Evolutionary conservation across 2,113 vertebrate genomes (phyloP), one percentile per base, ranked within the genome.

Genomic region (Xyliphius kryptos): DNA sequence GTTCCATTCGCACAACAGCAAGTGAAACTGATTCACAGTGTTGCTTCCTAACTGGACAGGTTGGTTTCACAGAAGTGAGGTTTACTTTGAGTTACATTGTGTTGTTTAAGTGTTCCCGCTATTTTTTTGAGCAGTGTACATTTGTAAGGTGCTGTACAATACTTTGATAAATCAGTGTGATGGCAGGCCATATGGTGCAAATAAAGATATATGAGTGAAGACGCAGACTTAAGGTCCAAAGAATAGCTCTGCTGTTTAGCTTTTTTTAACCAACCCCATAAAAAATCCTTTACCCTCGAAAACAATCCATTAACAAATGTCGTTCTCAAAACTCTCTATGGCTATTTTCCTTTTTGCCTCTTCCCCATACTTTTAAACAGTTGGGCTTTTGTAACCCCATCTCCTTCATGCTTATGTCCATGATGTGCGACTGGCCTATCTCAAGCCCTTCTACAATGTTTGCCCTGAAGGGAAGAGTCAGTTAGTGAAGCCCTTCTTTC

Each of bases 401-500:
- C 38, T 46, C 40, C 51, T 46, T 54, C 20, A 15, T 13, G 5
- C 20, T 36, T n/a, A 8, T 44, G 38, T 44, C 54, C 32, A 53
- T 66, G 50, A 66, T 16, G n/a, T 56, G 41, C 53, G 43, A 3
- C 48, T 52, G 57, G 60, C 56, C 60, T 54, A 63, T 63, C 61
- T 62, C 55, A 48, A 55, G 52, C 36, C 56, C 66, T 64, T 14
- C 70, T 64, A 38, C 49, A 61, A 50, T 13, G 19, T 65, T 22
- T 59, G 66, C 43, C 61, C 61, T 61, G 53, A 55, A 55, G 61
- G 51, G 43, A 36, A 51, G 48, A 65, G 15, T 11, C 17, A 38
- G 51, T 65, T 56, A 67, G 65, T 51, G 44, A 56, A 47, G n/a
- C 68, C 73, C 65, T 68, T 74, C 48, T 74, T 72, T 56, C 61